phyloP scores from a whole-genome alignment of 2,113 vertebrate genomes.

The Eurystomus gularis region DNA sequence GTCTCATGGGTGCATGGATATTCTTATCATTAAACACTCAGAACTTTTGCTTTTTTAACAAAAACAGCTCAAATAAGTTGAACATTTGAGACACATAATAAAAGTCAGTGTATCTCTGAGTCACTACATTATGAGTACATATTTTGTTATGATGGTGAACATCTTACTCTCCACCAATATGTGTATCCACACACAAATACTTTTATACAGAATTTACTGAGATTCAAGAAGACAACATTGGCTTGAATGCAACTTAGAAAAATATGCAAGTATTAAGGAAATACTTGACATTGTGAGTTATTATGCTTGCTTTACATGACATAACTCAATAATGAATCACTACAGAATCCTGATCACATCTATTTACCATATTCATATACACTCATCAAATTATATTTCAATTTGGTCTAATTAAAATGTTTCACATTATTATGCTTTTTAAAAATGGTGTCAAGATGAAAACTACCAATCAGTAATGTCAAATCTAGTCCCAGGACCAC shows the following conservation, averaged over 20 bases:
- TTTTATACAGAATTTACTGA: neutral
- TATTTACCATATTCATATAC: slow-evolving; percentile 12
- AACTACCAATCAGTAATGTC: neutral
- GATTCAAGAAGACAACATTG: neutral
- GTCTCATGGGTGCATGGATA: neutral
- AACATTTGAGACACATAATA: neutral
- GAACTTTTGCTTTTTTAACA: neutral
- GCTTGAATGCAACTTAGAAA: neutral
- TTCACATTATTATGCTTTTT: slow-evolving; percentile 10
- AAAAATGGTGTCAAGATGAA: neutral
- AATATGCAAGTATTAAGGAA: neutral
- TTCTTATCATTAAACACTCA: neutral
- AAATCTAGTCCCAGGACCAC: neutral
- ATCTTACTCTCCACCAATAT: neutral
- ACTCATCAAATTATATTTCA: slow-evolving; percentile 29
- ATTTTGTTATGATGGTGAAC: neutral
- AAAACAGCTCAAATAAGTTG: neutral
- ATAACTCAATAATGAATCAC: slow-evolving; percentile 12
- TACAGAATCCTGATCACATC: slow-evolving; percentile 14
- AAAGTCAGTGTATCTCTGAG: neutral
- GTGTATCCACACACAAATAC: neutral
- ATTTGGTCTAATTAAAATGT: slow-evolving; percentile 41
- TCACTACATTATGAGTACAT: neutral
- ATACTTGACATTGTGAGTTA: neutral
- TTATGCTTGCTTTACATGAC: neutral